phyloP scores from a whole-genome alignment of 2,888 invertebrate genomes.

The Drosophila maculinotata region DNA sequence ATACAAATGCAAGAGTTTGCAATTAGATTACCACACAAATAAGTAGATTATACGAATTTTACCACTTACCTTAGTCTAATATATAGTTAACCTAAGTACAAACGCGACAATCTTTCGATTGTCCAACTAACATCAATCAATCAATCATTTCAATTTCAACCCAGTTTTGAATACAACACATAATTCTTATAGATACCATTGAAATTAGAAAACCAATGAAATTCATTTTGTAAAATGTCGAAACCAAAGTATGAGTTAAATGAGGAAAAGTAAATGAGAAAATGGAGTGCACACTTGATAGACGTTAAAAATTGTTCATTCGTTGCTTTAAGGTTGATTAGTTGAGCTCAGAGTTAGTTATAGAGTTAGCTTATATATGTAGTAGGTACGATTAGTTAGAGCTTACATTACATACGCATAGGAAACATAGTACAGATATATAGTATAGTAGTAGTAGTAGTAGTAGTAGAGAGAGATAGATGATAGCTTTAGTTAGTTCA shows the following conservation, averaged over 20 bases:
- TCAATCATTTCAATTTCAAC: slow-evolving; percentile 37
- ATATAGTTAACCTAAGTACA: slow-evolving; percentile 56
- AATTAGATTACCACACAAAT: slow-evolving; percentile 59
- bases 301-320: slow-evolving; percentile 31
- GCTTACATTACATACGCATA: slow-evolving; percentile 46
- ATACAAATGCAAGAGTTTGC: slow-evolving; percentile 57
- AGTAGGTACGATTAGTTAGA: slow-evolving; percentile 34
- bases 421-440: slow-evolving; percentile 45
- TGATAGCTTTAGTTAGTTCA: slow-evolving; percentile 31
- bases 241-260: slow-evolving; percentile 25
- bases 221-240: too few relatives aligned
- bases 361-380: slow-evolving; percentile 18
- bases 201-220: slow-evolving; percentile 13
- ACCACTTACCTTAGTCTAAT: slow-evolving; percentile 73
- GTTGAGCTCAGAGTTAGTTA: slow-evolving; percentile 18
- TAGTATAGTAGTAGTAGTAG: slow-evolving; percentile 20
- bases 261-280: slow-evolving; percentile 45
- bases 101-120: slow-evolving; percentile 33
- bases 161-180: slow-evolving; percentile 58
- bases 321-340: slow-evolving; percentile 39
- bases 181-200: slow-evolving; percentile 25
- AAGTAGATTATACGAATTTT: slow-evolving; percentile 49
- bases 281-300: slow-evolving; percentile 71
- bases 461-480: slow-evolving; percentile 19
- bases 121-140: slow-evolving; percentile 61